Evolutionary conservation across 2,888 invertebrate species (phyloP), one percentile per base, ranked within the genome.

Genomic region (Athalia circularis): DNA sequence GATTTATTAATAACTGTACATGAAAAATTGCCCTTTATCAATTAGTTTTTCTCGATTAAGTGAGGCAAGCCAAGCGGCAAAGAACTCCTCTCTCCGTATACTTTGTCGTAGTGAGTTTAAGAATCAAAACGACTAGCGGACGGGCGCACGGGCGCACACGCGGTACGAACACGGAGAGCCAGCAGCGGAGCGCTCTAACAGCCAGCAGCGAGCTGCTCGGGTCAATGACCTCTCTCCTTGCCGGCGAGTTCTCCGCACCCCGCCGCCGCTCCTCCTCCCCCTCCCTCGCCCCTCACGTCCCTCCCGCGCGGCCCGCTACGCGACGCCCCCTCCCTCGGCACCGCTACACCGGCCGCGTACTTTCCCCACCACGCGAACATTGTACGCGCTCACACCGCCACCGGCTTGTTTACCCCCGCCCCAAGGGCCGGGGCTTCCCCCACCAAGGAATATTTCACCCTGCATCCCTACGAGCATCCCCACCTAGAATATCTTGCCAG

Each of bases 171-270:
- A 83, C 83, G 84, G 83, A 84, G 84, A 87, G 85, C 88, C 75
- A 62, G 75, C 75, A 75, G 75, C 75, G 61, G 85, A 88, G 86
- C 89, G 87, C 87, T 88, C 88, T 87, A 88, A 88, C 90, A 89
- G 90, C 89, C 89, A 89, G 89, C 89, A 89, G 88, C 88, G 86
- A 88, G 89, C 89, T 87, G 88, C 89, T 88, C 85, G 84, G 90
- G 90, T 90, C 90, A 90, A 90, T 87, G 90, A 89, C 90, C 89
- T 88, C 87, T 80, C 75, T 86, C 85, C 86, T 86, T 84, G 88
- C 86, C 88, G 87, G 87, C 86, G 87, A 85, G 86, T 84, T 86
- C 86, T 83, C 86, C 87, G 86, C 85, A 84, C 79, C 84, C 80
- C 82, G 80, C 68, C 77, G 79, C 64, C 79, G 77, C 78, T 70